Percentiles rank a stretch among this genome's conserved stretches.
These are phyloP conservation scores for Idaea biselata DNA, from an alignment of 2,888 invertebrate genomes.

Conservation along the genomic window DNA sequence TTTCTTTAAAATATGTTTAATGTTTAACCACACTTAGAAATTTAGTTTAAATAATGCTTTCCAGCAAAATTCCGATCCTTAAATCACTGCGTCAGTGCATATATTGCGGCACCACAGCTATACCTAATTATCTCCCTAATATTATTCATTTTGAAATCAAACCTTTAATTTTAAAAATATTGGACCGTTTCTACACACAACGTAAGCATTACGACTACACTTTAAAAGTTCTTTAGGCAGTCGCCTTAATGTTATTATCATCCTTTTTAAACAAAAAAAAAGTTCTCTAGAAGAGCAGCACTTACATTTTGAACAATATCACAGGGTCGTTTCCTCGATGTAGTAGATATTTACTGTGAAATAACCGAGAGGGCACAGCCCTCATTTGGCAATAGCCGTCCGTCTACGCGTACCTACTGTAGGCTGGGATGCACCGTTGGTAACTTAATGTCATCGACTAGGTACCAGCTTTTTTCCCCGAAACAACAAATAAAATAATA, in stretches of 20 bases:
- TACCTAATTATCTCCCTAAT: not conserved
- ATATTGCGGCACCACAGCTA: too few species aligned
- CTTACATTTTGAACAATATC: conserved; percentile 11
- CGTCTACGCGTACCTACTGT: conserved; percentile 10
- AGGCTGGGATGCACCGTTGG: too few species aligned
- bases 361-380: conserved; percentile 27
- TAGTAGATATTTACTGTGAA: conserved; percentile 9
- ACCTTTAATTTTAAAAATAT: not conserved
- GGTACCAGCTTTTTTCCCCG: too few species aligned
- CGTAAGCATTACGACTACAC: not conserved
- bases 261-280: conserved; percentile 1
- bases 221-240: conserved; percentile 1
- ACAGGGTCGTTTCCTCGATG: conserved; percentile 12
- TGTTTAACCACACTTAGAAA: too few species aligned
- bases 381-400: conserved; percentile 28
- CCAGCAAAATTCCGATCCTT: too few species aligned
- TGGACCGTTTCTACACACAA: not conserved
- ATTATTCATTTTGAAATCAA: not conserved
- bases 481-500: too few species aligned
- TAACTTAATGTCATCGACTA: too few species aligned
- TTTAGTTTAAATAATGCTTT: too few species aligned
- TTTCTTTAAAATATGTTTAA: too few species aligned
- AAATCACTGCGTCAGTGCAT: too few species aligned
- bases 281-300: not conserved
- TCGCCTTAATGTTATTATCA: not conserved